These are phyloP conservation scores for Acanthisitta chloris DNA, from an alignment of 2,113 vertebrate species.

Conservation along the genomic window DNA sequence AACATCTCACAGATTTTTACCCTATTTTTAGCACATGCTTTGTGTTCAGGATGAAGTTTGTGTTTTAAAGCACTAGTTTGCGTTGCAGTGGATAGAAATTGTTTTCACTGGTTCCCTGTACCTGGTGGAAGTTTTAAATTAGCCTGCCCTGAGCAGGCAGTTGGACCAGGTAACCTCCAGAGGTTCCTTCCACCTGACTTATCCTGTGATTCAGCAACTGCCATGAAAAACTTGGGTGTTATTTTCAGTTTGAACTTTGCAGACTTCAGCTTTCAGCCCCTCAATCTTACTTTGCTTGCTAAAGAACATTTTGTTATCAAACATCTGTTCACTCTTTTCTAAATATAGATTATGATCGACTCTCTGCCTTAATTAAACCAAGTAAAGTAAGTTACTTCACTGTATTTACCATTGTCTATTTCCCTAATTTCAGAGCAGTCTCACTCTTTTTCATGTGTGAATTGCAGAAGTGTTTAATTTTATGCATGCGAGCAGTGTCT, in stretches of 20 bases:
- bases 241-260: constrained; percentile 31
- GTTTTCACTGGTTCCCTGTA: not conserved
- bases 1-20: not conserved
- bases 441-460: not conserved
- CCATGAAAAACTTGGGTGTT: not conserved
- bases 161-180: not conserved
- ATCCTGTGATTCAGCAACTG: not conserved
- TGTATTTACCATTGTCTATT: not conserved
- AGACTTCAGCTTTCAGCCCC: not conserved
- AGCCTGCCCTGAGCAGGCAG: not conserved
- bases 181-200: not conserved
- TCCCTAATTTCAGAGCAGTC: not conserved
- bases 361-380: not conserved
- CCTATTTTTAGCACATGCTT: not conserved
- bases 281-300: not conserved
- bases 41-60: not conserved
- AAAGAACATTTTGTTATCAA: not conserved
- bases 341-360: not conserved
- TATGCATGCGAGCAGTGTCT: not conserved
- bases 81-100: not conserved
- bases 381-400: not conserved
- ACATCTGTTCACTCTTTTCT: constrained; percentile 32
- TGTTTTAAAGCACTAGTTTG: not conserved
- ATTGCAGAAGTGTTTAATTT: not conserved
- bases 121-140: not conserved